Percentiles rank a stretch among this genome's conserved stretches.
Evolutionary conservation across 2,797 vertebrate genomes (phyloP).

Genomic region (Xerus rutilus): DNA sequence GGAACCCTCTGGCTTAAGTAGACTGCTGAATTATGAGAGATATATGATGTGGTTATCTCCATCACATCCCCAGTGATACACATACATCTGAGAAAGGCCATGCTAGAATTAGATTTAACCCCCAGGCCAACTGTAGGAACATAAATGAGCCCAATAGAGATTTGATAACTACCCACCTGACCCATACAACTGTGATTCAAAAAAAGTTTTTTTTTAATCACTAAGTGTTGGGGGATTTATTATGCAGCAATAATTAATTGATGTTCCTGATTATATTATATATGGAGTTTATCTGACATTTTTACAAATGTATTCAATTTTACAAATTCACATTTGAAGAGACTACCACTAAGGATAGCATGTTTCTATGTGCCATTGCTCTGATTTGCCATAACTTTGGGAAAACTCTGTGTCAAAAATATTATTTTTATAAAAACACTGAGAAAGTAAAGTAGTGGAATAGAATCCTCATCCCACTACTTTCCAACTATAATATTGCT

Average conservation of each 20-base stretch:
- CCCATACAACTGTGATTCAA: not conserved
- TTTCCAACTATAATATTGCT: constrained; percentile 11
- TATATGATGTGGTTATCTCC: not conserved
- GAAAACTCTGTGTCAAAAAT: not conserved
- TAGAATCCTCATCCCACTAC: not conserved
- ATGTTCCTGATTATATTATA: not conserved
- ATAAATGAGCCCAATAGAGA: not conserved
- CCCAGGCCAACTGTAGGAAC: not conserved
- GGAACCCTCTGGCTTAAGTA: not conserved
- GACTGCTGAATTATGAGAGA: not conserved
- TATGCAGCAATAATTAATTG: not conserved
- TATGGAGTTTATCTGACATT: not conserved
- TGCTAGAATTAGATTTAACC: not conserved
- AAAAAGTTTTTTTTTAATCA: not conserved
- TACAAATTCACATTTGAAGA: not conserved
- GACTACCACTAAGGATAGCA: not conserved
- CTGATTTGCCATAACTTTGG: not conserved
- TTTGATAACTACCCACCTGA: not conserved
- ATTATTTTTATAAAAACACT: not conserved
- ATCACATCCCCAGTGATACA: not conserved
- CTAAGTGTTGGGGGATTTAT: not conserved
- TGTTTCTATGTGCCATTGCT: not conserved
- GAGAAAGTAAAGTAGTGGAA: not conserved
- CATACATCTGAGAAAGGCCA: not conserved
- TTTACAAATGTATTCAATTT: too few species aligned